Evolutionary conservation across 2,113 vertebrate genomes (phyloP).

Genomic region (Cebidichthys violaceus): DNA sequence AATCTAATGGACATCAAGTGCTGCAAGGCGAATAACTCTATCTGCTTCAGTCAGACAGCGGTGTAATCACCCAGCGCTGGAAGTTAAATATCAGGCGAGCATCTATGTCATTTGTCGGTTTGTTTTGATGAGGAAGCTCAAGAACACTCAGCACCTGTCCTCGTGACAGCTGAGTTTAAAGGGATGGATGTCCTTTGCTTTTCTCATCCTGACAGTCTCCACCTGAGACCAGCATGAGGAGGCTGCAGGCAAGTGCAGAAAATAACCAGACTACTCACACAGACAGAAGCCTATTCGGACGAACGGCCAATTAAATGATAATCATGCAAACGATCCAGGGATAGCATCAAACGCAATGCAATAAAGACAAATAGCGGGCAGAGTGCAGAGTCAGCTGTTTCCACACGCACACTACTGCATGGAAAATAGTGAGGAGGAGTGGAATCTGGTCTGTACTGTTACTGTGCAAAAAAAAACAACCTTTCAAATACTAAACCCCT

Average conservation of each 20-base stretch:
- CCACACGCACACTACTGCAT: neutral
- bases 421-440: conserved; percentile 10
- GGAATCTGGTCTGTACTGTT: neutral
- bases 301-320: conserved; percentile 22
- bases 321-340: conserved; percentile 43
- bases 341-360: conserved; percentile 33
- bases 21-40: conserved; percentile 34
- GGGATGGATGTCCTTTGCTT: conserved; percentile 10
- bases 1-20: conserved; percentile 46
- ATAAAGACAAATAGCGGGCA: conserved; percentile 31
- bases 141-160: conserved; percentile 25
- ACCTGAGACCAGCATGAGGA: conserved; percentile 38
- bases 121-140: conserved; percentile 30
- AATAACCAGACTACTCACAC: conserved; percentile 15
- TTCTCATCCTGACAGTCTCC: conserved; percentile 9
- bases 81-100: conserved; percentile 25
- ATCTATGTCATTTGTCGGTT: conserved; percentile 26
- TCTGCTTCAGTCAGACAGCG: conserved; percentile 35
- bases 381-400: conserved; percentile 50
- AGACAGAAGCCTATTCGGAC: conserved; percentile 20
- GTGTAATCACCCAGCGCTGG: conserved; percentile 35
- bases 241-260: conserved; percentile 10
- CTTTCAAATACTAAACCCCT: conserved; percentile 11
- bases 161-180: conserved; percentile 24
- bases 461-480: neutral